These are phyloP conservation scores for Epizoanthus stellaris DNA, from an alignment of 92 coral and sea anemone species.

Conservation along the genomic window DNA sequence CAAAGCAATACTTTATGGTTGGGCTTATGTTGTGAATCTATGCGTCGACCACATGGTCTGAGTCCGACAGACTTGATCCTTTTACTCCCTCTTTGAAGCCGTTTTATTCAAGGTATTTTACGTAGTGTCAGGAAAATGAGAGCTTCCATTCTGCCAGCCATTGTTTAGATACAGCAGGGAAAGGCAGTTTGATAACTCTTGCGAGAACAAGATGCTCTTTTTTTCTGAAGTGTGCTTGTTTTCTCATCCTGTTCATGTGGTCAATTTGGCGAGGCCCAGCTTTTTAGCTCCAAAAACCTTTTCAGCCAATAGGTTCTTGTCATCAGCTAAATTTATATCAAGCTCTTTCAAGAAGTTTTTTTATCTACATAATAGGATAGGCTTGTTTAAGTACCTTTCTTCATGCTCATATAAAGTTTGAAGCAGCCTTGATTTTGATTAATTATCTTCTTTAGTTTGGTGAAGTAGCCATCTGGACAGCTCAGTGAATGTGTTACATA, in stretches of 20 bases:
- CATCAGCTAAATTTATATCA: too few relatives aligned
- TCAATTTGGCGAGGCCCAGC: not conserved
- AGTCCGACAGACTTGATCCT: not conserved
- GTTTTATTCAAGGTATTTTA: not conserved
- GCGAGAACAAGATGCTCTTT: not conserved
- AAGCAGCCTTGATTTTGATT: too few relatives aligned
- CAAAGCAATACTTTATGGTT: conserved; percentile 29
- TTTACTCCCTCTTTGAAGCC: not conserved
- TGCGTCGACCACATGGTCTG: conserved; percentile 33
- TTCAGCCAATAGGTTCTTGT: too few relatives aligned
- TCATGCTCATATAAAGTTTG: too few relatives aligned
- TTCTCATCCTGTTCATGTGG: not conserved
- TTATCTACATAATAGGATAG: too few relatives aligned
- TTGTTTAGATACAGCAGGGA: not conserved
- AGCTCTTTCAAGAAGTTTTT: too few relatives aligned
- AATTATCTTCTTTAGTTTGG: too few relatives aligned
- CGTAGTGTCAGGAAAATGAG: not conserved
- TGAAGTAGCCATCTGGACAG: too few relatives aligned
- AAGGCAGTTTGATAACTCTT: not conserved
- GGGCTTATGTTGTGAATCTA: conserved; percentile 35
- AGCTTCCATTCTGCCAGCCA: conserved; percentile 4
- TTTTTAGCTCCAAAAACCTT: too few relatives aligned
- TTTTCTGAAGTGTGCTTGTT: not conserved
- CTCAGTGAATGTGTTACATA: too few relatives aligned
- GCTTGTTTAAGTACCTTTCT: too few relatives aligned